Base-by-base conservation (phyloP, 2,888 invertebrate species). In the Ochropacha duplaris region DNA sequence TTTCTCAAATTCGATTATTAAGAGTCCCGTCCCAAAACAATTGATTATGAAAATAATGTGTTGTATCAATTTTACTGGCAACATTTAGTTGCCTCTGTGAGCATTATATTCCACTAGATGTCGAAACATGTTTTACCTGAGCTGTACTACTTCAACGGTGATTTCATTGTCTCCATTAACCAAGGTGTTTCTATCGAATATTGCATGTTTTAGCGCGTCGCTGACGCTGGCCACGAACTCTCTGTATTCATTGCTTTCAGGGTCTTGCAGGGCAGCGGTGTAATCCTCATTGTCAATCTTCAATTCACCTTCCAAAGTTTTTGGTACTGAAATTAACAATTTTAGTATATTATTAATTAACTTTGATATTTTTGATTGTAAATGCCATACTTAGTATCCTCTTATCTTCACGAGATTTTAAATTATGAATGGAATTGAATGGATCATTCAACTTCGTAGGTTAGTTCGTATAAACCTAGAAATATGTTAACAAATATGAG, bases 261-360 rank as follows among this genome's bases (percentile, higher is more conserved):
- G 89, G 72, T 96, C 93, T 36, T 87, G 82, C 50, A 96, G 87
- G 22, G 93, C 94, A 1, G 93, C 86, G 11, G 91, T 90, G 83
- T 94, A 96, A 50, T 94, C 92, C 68, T 95, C 91, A 75, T 96
- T 95, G 68, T 95, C 95, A 36, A 97, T 93, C 59, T 86, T 94
- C 57, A 96, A 78, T 71, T 94, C 93, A 2, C 96, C 96, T 83
- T 96, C 95, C 50, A 96, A 75, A 3, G 95, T 95, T 76, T 94
- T 91, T 55, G 96, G 95, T 64, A 97, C 96, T 94, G 87, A 51
- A 83, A 84, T 65, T 57, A 61, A n/a, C 64, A 52, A 57, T 28
- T 19, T 22, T 19, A 50, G 11, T 57, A 16, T 9, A 51, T 11
- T 1, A 9, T 4, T 28, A 2, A 9, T 26, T 4, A 50, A 49